Conservation (phyloP, 2,888 invertebrate genomes). For the Epistrophella euchroma region DNA sequence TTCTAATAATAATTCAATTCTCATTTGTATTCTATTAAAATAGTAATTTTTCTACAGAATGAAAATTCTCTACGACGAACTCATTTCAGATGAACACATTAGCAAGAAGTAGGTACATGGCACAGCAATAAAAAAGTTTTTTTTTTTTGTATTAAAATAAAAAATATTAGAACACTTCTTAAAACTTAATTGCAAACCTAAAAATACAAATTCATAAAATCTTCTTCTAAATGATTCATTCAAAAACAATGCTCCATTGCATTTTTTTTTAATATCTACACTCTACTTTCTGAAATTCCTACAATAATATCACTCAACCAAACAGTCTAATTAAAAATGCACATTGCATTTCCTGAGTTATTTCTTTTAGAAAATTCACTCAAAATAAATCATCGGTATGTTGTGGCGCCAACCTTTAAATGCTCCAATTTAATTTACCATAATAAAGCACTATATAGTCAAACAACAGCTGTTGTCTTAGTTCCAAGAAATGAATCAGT, state of each 20-base stretch:
- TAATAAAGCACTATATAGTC: no score
- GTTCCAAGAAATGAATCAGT: neutral
- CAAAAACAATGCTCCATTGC: neutral
- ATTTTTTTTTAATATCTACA: neutral
- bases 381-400: slow-evolving; percentile 1
- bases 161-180: no score
- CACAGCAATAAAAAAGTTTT: no score
- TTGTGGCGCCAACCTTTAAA: slow-evolving; percentile 26
- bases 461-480: slow-evolving; percentile 18
- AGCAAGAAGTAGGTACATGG: no score
- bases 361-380: neutral
- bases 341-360: neutral
- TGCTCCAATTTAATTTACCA: slow-evolving; percentile 6
- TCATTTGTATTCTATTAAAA: no score
- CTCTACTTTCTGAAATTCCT: neutral
- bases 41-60: no score
- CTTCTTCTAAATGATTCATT: neutral
- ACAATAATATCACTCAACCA: neutral
- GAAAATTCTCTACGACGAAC: no score
- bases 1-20: no score
- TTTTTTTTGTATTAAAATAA: no score
- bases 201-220: neutral
- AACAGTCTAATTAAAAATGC: neutral
- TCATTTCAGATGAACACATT: no score
- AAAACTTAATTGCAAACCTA: no score